A percentile compares a stretch with the other conserved stretches of the same genome.
Conservation (phyloP, 2,113 vertebrate species). For the Himantopus leucocephalus region DNA sequence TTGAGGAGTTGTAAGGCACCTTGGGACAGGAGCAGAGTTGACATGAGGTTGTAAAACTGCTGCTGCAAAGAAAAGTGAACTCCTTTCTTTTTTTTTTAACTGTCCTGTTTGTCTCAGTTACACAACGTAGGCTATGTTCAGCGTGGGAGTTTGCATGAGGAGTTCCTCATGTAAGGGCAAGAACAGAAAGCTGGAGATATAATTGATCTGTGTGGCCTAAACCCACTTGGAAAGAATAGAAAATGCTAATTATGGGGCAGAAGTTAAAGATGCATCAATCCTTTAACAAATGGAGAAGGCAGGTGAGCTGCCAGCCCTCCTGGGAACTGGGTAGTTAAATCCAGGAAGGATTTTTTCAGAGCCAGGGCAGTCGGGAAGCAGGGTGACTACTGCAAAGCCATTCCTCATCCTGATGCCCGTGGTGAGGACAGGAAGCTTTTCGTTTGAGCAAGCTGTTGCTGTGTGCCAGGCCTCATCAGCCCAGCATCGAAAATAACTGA, state of each 20-base stretch:
- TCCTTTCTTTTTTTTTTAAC: background rate
- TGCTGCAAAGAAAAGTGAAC: background rate
- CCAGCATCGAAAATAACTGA: background rate
- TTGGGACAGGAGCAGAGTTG: background rate
- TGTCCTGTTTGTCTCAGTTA: background rate
- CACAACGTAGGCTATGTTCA: background rate
- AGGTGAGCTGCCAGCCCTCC: constrained; percentile 21
- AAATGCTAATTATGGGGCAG: background rate
- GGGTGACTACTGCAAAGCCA: background rate
- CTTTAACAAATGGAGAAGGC: background rate
- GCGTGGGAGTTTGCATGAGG: background rate
- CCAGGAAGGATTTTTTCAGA: background rate
- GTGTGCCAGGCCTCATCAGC: constrained; percentile 8
- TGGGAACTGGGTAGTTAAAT: background rate
- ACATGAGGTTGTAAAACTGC: background rate
- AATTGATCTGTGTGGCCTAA: background rate
- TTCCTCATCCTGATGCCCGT: background rate
- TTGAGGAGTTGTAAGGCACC: background rate
- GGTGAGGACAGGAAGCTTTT: constrained; percentile 25
- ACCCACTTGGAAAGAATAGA: background rate
- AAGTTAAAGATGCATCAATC: background rate
- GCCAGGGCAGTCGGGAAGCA: background rate
- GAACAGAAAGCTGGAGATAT: background rate
- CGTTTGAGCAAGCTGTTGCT: background rate
- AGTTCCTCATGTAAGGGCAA: constrained; percentile 16